These are phyloP conservation scores for Oxyura jamaicensis DNA, from an alignment of 2,113 vertebrate genomes.

Conservation along the genomic window DNA sequence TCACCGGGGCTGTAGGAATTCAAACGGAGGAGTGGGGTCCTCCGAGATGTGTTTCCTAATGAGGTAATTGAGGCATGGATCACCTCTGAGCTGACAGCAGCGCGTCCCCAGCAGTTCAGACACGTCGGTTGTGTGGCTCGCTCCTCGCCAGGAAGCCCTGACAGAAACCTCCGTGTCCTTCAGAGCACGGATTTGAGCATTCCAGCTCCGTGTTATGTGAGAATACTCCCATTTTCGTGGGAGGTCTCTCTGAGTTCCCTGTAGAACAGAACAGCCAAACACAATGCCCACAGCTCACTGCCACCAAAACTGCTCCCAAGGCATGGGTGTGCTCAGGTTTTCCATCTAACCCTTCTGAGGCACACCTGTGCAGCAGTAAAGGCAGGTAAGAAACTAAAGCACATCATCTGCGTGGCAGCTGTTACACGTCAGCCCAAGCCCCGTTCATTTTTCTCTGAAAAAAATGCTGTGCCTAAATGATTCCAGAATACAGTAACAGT, in stretches of 20 bases:
- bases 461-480: background rate
- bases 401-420: background rate
- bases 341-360: background rate
- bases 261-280: background rate
- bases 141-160: background rate
- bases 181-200: background rate
- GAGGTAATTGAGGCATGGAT: background rate
- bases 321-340: background rate
- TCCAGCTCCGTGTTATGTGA: background rate
- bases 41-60: background rate
- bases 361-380: background rate
- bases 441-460: background rate
- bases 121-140: background rate
- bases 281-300: background rate
- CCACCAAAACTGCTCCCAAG: background rate
- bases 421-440: fast-evolving
- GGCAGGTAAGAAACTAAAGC: background rate
- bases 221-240: background rate
- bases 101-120: background rate
- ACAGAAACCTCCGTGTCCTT: background rate
- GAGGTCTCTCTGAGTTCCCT: background rate
- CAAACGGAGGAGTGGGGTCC: background rate
- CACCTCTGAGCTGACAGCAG: background rate
- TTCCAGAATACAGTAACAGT: background rate
- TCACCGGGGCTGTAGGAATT: background rate